Conservation (phyloP, 2,888 invertebrate genomes). For the Agrotis puta region DNA sequence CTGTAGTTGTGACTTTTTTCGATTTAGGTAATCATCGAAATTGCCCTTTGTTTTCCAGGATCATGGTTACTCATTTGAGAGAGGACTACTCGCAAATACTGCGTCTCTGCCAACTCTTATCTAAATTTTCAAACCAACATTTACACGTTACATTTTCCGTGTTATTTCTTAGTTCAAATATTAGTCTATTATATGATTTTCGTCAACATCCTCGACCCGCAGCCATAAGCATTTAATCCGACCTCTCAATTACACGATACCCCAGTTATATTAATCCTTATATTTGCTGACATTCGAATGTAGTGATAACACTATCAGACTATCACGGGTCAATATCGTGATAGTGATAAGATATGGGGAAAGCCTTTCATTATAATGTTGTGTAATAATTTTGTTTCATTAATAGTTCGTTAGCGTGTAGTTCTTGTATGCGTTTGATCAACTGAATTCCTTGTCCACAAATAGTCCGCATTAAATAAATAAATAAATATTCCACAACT, state of each 20-base stretch:
- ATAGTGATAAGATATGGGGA: conserved; percentile 47
- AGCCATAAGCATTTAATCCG: conserved; percentile 30
- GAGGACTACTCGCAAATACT: too few relatives aligned
- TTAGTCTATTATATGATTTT: conserved; percentile 17
- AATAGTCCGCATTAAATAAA: too few relatives aligned
- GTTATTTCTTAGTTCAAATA: conserved; percentile 12
- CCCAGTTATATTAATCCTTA: conserved; percentile 60
- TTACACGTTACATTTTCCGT: conserved; percentile 11
- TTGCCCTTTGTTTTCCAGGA: too few relatives aligned
- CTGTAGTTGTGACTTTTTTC: too few relatives aligned
- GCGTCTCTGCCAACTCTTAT: background rate
- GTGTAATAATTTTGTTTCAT: conserved; percentile 22
- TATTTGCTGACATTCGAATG: conserved; percentile 48
- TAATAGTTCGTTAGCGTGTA: conserved; percentile 1
- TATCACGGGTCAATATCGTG: conserved; percentile 50
- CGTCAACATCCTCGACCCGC: conserved; percentile 36
- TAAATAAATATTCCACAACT: too few relatives aligned
- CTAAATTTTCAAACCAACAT: background rate
- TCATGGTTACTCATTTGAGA: too few relatives aligned
- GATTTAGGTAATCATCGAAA: too few relatives aligned
- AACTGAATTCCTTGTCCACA: too few relatives aligned
- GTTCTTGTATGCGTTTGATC: too few relatives aligned
- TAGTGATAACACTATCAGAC: conserved; percentile 32
- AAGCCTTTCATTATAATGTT: conserved; percentile 49
- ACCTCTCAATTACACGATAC: conserved; percentile 50